Conservation (phyloP, 2,797 vertebrate genomes). For the Propithecus deckenii region DNA sequence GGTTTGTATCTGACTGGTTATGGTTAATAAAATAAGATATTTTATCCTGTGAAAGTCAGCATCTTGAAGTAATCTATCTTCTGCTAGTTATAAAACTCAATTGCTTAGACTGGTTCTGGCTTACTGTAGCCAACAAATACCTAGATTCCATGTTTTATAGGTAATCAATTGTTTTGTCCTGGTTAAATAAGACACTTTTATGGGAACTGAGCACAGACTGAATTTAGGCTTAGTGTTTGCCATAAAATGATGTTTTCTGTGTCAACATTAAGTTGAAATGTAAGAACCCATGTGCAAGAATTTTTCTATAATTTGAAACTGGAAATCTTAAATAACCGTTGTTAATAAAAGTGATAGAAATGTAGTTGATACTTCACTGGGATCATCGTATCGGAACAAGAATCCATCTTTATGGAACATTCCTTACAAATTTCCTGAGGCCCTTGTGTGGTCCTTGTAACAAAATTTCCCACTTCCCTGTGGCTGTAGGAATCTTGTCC, state of each 20-base stretch:
- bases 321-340: neutral
- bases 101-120: neutral
- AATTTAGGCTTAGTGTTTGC: neutral
- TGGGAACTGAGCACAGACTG: neutral
- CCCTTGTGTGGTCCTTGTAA: neutral
- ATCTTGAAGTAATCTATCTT: neutral
- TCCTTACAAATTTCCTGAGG: neutral
- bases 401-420: neutral
- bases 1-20: neutral
- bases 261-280: neutral
- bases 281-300: neutral
- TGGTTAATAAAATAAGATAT: neutral
- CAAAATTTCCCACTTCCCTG: neutral
- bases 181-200: neutral
- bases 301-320: neutral
- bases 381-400: neutral
- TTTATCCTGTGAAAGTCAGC: neutral
- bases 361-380: neutral
- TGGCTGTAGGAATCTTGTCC: neutral
- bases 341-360: neutral
- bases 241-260: neutral
- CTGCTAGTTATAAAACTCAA: neutral
- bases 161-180: neutral
- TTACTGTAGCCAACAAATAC: neutral
- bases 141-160: neutral